Conservation (phyloP, 2,113 vertebrate species). For the Rhynchopsitta pachyrhyncha region DNA sequence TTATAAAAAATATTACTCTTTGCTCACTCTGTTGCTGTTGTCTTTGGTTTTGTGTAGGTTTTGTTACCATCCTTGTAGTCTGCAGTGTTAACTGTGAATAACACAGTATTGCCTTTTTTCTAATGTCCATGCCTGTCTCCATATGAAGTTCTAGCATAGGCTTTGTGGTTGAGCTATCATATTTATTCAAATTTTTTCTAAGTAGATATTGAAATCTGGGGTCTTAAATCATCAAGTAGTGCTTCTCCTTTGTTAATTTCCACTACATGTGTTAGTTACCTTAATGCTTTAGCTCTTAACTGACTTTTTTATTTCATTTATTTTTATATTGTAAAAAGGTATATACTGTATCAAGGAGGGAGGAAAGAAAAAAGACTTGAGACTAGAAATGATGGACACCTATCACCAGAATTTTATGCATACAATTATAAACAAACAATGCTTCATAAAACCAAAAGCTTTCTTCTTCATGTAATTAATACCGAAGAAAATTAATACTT, state of each 20-base stretch:
- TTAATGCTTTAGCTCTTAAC: neutral
- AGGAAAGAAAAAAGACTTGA: neutral
- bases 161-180: neutral
- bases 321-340: neutral
- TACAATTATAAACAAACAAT: neutral
- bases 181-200: neutral
- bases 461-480: neutral
- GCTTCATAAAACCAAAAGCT: neutral
- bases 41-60: neutral
- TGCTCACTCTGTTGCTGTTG: neutral
- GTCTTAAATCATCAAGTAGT: neutral
- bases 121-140: fast-evolving
- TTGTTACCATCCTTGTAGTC: neutral
- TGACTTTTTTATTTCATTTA: neutral
- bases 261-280: neutral
- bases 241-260: neutral
- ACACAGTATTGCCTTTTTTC: neutral
- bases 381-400: neutral
- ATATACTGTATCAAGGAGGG: neutral
- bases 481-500: neutral
- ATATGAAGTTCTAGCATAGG: neutral
- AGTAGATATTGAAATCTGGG: neutral
- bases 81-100: neutral
- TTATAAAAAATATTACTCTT: neutral
- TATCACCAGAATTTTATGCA: neutral